phyloP scores from a whole-genome alignment of 2,888 invertebrate species.

The Aethes cnicana region DNA sequence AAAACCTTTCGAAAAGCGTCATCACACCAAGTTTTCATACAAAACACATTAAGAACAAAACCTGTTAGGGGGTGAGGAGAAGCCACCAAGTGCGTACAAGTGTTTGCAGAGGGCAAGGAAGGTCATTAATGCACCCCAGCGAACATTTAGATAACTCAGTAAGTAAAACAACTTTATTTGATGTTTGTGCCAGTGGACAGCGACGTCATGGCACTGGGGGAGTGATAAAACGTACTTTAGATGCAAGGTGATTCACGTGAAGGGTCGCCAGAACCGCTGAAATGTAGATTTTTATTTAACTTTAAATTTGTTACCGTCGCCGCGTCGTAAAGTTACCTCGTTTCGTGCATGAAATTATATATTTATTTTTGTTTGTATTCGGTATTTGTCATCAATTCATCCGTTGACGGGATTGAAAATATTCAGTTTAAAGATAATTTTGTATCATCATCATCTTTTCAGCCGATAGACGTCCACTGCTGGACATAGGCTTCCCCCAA shows the following conservation, averaged over 20 bases:
- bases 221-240: slow-evolving; percentile 56
- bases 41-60: slow-evolving; percentile 61
- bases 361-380: too few species aligned
- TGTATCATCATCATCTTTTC: too few species aligned
- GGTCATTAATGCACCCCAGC: slow-evolving; percentile 77
- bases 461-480: too few species aligned
- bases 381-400: too few species aligned
- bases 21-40: slow-evolving; percentile 49
- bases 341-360: slow-evolving; percentile 1
- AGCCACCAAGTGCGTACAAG: slow-evolving; percentile 49
- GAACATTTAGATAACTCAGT: slow-evolving; percentile 72
- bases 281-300: slow-evolving; percentile 30
- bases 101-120: slow-evolving; percentile 46
- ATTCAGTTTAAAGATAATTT: too few species aligned
- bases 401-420: too few species aligned
- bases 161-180: slow-evolving; percentile 82
- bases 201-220: slow-evolving; percentile 58
- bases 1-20: slow-evolving; percentile 14
- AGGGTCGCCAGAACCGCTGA: slow-evolving; percentile 20
- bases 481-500: too few species aligned
- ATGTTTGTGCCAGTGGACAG: slow-evolving; percentile 66
- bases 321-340: slow-evolving; percentile 21
- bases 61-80: slow-evolving; percentile 54
- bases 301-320: slow-evolving; percentile 30
- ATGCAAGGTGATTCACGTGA: slow-evolving; percentile 39